These are phyloP conservation scores for Monodelphis domestica DNA, from an alignment of 2,797 vertebrate genomes.

Conservation along the genomic window DNA sequence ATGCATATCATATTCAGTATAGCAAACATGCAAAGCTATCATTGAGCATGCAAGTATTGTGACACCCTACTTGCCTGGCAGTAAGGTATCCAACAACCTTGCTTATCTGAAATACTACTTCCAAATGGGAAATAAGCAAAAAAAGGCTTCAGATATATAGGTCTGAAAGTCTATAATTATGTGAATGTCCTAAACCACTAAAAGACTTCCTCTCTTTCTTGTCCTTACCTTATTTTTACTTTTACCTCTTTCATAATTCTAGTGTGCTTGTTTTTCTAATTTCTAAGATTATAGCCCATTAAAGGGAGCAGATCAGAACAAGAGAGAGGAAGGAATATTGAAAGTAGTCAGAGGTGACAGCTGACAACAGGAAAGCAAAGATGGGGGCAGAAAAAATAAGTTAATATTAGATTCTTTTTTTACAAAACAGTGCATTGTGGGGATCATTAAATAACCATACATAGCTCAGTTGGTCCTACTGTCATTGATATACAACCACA, in stretches of 20 bases:
- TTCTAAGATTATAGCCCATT: neutral
- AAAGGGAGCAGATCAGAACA: neutral
- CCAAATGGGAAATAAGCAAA: constrained; percentile 28
- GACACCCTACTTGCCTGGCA: constrained; percentile 23
- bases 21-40: constrained; percentile 12
- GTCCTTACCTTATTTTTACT: neutral
- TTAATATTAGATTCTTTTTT: neutral
- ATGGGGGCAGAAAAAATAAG: neutral
- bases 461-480: neutral
- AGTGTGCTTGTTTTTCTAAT: neutral
- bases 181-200: neutral
- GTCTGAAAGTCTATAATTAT: neutral
- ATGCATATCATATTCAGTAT: neutral
- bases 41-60: constrained; percentile 1
- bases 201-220: neutral
- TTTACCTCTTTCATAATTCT: neutral
- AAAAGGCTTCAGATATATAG: neutral
- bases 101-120: constrained; percentile 7
- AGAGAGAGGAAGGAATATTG: neutral
- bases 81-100: constrained; percentile 35
- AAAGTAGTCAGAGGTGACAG: neutral
- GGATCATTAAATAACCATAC: neutral
- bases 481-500: neutral
- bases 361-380: neutral
- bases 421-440: neutral